Evolutionary conservation across 2,888 invertebrate genomes (phyloP), one percentile per base, ranked within the genome.

Genomic region (Calliscelio sp.): DNA sequence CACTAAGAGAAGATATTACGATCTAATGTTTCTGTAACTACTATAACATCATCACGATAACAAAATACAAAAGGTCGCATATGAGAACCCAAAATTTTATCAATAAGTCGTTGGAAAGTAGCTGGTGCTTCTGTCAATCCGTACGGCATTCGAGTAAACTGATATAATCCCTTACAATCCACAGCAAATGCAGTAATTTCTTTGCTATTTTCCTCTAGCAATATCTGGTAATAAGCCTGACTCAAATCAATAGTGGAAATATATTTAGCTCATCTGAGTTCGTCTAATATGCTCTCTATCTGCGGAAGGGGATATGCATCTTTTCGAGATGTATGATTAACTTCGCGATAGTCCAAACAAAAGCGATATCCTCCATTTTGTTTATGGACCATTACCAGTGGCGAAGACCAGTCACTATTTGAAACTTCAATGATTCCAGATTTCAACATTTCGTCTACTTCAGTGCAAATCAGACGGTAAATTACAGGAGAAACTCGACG

Each of bases 171-270:
- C 24, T 73, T n/a, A n/a, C n/a, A n/a, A n/a, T n/a, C n/a, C n/a
- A n/a, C n/a, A n/a, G n/a, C n/a, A n/a, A n/a, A n/a, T 80, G 85
- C 84, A 0, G 87, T 87, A 46, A 80, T 80, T 20, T 84, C 66
- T n/a, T 55, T 55, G 53, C 86, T 84, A 8, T 16, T 81, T 87
- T n/a, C n/a, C n/a, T n/a, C n/a, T n/a, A n/a, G n/a, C n/a, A n/a
- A n/a, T n/a, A n/a, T n/a, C n/a, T n/a, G n/a, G n/a, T n/a, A n/a
- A n/a, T n/a, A n/a, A n/a, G n/a, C n/a, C n/a, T n/a, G n/a, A n/a
- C n/a, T n/a, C 18, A 87, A 38, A 46, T 88, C 87, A 0, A 88
- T 28, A 0, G 74, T 86, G 0, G 86, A 86, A 16, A 88, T 87
- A 10, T 78, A 59, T 61, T 80, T 70, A 0, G 85, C 85, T 8